A percentile compares a stretch with the other conserved stretches of the same genome.
These are phyloP conservation scores for Channallabes apus DNA, from an alignment of 2,797 vertebrate species.

Conservation along the genomic window DNA sequence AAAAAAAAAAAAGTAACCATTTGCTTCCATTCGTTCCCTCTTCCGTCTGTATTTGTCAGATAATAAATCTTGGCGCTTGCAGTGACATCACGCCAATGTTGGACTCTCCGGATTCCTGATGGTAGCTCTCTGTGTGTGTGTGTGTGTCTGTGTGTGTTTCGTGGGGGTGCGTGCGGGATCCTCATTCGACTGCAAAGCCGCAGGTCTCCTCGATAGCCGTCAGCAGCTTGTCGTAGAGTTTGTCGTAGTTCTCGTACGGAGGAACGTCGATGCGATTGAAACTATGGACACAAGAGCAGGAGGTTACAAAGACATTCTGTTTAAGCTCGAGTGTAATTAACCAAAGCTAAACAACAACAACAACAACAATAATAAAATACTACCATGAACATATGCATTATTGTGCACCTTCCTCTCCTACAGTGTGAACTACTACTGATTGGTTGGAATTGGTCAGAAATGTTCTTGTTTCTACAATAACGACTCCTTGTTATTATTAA, in stretches of 20 bases:
- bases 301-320: not conserved
- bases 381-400: not conserved
- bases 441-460: not conserved
- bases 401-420: not conserved
- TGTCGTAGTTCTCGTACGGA: conserved; percentile 94
- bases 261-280: conserved; percentile 99
- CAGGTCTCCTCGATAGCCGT: conserved; percentile 98
- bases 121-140: not conserved
- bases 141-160: not conserved
- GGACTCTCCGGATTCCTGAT: not conserved
- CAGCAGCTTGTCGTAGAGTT: conserved; percentile 89
- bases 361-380: not conserved
- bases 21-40: not conserved
- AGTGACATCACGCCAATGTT: not conserved
- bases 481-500: not conserved
- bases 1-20: not conserved
- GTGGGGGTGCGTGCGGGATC: not conserved
- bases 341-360: not conserved
- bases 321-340: not conserved
- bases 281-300: conserved; percentile 64
- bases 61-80: not conserved
- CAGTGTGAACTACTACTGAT: not conserved
- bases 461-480: no score
- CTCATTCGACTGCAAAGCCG: conserved; percentile 95
- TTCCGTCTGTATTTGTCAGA: not conserved